Evolutionary conservation across 92 coral and sea anemone genomes (phyloP).

Genomic region (Heteractis magnifica): DNA sequence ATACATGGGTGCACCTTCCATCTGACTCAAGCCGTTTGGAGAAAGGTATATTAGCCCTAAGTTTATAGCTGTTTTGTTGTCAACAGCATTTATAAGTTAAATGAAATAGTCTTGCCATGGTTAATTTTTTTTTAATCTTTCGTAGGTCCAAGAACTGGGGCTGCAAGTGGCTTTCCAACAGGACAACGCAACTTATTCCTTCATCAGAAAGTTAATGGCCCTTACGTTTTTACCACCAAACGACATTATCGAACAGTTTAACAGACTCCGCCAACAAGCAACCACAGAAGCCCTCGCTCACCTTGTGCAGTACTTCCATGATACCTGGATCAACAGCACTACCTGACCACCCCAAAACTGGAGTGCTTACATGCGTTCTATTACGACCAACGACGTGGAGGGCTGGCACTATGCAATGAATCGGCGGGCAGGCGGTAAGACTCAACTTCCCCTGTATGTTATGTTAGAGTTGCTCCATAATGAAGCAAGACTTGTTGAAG

Average conservation of each 20-base stretch:
- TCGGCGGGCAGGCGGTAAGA: conserved; percentile 33
- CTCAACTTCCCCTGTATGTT: conserved; percentile 14
- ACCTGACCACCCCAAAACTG: conserved; percentile 26
- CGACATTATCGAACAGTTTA: background rate
- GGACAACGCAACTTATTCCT: background rate
- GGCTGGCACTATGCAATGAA: conserved; percentile 49
- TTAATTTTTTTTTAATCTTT: background rate
- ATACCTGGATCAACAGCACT: conserved; percentile 18
- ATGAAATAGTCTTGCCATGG: too few species aligned
- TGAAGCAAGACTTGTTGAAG: conserved; percentile 19
- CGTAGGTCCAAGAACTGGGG: conserved; percentile 14
- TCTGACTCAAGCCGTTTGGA: background rate
- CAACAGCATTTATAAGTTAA: too few species aligned
- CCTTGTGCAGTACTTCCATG: background rate
- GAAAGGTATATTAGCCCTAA: too few species aligned
- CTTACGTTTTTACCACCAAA: background rate
- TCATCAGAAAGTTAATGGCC: conserved; percentile 4
- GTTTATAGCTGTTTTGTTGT: too few species aligned
- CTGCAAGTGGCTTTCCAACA: background rate
- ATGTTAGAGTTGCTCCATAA: conserved; percentile 11
- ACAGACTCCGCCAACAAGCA: background rate
- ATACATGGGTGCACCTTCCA: background rate
- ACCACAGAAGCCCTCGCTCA: background rate
- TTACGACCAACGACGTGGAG: conserved; percentile 39
- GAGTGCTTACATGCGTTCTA: conserved; percentile 27